These are phyloP conservation scores for Ochotona princeps DNA, from an alignment of 2,113 vertebrate species.

Conservation along the genomic window DNA sequence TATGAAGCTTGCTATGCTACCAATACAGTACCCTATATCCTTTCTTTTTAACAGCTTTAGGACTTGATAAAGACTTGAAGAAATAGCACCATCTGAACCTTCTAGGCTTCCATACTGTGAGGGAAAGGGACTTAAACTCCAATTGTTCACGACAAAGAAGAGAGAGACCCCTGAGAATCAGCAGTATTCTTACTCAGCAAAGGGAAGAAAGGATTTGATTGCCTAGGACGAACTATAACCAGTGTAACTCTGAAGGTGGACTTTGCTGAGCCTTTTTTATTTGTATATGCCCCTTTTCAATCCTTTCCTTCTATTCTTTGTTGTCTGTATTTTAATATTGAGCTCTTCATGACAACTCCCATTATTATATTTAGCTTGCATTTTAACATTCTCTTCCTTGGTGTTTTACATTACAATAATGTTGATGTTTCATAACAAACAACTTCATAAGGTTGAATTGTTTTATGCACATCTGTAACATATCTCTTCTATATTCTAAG, in stretches of 20 bases:
- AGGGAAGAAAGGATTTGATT: neutral
- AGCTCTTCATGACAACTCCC: neutral
- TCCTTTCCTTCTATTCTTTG: neutral
- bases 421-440: neutral
- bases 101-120: neutral
- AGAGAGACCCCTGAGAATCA: neutral
- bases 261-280: neutral
- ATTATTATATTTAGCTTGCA: neutral
- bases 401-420: neutral
- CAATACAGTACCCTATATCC: no score
- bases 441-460: neutral
- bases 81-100: neutral
- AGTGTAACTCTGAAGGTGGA: neutral
- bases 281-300: neutral
- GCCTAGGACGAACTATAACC: neutral
- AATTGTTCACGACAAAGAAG: neutral
- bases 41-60: neutral
- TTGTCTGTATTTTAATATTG: neutral
- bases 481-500: neutral
- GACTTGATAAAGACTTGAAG: neutral
- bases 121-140: neutral
- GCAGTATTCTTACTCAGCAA: neutral
- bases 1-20: no score
- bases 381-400: neutral
- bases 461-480: neutral